Percentiles rank a stretch among this genome's conserved stretches.
Evolutionary conservation across 1,140 invertebrate species (phyloP).

Genomic region (Eurytemora carolleeae): DNA sequence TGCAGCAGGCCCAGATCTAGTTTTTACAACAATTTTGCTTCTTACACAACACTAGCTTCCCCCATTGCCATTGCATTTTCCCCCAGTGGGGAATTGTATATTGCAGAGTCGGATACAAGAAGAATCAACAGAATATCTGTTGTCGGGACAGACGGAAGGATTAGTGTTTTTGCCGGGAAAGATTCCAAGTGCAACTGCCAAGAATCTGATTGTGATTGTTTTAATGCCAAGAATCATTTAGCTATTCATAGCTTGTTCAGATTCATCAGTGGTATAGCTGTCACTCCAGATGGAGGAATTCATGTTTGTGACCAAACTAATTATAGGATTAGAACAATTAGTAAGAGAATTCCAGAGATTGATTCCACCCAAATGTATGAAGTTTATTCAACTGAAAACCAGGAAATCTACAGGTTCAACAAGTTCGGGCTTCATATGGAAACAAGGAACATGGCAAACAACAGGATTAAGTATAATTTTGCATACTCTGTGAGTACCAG

Average conservation of each 20-base stretch:
- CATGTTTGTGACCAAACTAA: slow-evolving; percentile 87
- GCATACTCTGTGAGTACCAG: slow-evolving; percentile 90
- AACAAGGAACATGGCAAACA: slow-evolving; percentile 77
- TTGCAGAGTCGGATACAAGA: slow-evolving; percentile 85
- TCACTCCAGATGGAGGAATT: slow-evolving; percentile 78
- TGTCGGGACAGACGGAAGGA: slow-evolving; percentile 76
- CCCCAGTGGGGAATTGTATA: slow-evolving; percentile 77
- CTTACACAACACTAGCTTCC: slow-evolving; percentile 69
- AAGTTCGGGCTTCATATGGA: slow-evolving; percentile 80
- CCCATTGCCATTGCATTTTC: slow-evolving; percentile 83
- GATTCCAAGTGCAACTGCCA: slow-evolving; percentile 88
- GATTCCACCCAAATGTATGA: slow-evolving; percentile 51
- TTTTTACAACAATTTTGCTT: slow-evolving; percentile 44
- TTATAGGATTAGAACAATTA: slow-evolving; percentile 67
- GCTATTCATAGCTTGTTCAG: slow-evolving; percentile 83
- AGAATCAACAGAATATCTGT: slow-evolving; percentile 72
- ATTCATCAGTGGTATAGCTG: slow-evolving; percentile 72
- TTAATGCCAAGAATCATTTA: slow-evolving; percentile 70
- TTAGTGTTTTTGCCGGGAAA: slow-evolving; percentile 71
- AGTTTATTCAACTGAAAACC: slow-evolving; percentile 81
- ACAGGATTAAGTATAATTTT: slow-evolving; percentile 72
- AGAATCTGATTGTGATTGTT: slow-evolving; percentile 54
- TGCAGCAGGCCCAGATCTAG: slow-evolving; percentile 58
- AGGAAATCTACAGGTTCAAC: slow-evolving; percentile 89
- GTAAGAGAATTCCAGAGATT: slow-evolving; percentile 55